Base-by-base conservation (phyloP, 2,888 invertebrate genomes). In the Callimorpha dominula region DNA sequence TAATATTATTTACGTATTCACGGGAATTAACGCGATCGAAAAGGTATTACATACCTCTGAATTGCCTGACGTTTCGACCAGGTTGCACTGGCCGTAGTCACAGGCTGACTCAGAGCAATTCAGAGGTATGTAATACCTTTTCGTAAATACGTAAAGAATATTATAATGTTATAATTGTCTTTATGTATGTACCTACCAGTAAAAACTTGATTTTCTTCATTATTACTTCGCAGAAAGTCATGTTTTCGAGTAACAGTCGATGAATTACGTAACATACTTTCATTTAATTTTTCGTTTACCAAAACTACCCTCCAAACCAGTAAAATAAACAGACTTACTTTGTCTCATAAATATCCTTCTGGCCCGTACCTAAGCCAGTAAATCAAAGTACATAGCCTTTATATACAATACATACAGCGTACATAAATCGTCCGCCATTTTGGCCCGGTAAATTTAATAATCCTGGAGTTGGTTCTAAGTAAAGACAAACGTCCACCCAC, bases 381-480 rank as follows among this genome's bases (percentile, higher is more conserved):
- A 84, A 84, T 84, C 81, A 84, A 80, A 79, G 84, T 82, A 87
- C 81, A 85, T 81, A 82, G 78, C 74, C 57, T 65, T 74, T 78
- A 79, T 76, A 76, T 86, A 88, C 79, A 84, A 73, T 80, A 82
- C 70, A 80, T 75, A 71, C 14, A 31, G 64, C 65, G 70, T 72
- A 78, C 64, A 78, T 84, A 84, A 83, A 86, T 76, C 70, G 81
- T 72, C 88, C 80, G 90, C 91, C 90, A 90, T 90, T 86, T 89
- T 89, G 83, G 77, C 86, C 87, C 87, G 81, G 89, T 91, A 91
- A 91, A 93, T 94, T 94, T 92, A 93, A 93, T 94, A 93, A 94
- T 89, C 90, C 90, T 85, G 87, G 81, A 81, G 76, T 78, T 77
- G 81, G 85, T 87, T 85, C 83, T 84, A 85, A 84, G 86, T 85